Evolutionary conservation across 2,888 invertebrate species (phyloP), one percentile per base, ranked within the genome.

Genomic region (Taphrorychus bicolor): DNA sequence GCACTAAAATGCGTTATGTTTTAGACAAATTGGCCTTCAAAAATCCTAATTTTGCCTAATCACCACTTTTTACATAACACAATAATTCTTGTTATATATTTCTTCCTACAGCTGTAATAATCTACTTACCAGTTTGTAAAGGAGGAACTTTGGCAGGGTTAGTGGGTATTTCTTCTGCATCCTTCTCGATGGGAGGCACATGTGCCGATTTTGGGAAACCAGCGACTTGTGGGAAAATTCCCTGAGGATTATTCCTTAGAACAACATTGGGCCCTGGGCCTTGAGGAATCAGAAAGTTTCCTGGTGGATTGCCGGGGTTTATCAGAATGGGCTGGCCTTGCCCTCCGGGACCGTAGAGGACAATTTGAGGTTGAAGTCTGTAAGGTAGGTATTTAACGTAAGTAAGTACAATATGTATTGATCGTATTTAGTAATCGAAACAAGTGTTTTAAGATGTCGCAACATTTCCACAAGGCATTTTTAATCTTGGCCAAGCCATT

Each of bases 81-180:
- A 32, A 32, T 32, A 32, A 32, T 32, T 32, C 32, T 32, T n/a
- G n/a, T n/a, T n/a, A n/a, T n/a, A n/a, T n/a, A n/a, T n/a, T n/a
- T n/a, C 52, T 48, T 48, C 14, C 14, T 22, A 52, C 11, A 19
- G 5, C 23, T 5, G 17, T 14, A 22, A 9, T n/a, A 21, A 23
- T 16, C 17, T 54, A 59, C 49, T 48, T 61, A 65, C 63, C 56
- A 19, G 70, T 51, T 54, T 22, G 58, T 9, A 77, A 70, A 7
- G 78, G 77, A 9, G 79, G 79, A 57, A 78, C 73, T 54, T 71
- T 78, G 2, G 76, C 73, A 2, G 79, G 79, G 70, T 79, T 75
- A 3, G 79, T 80, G 1, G 82, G 82, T 51, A 82, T 77, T 68
- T 82, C 81, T 70, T 81, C 82, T 9, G 81, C 81, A 65, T 82